phyloP scores from a whole-genome alignment of 2,888 invertebrate genomes.

The Agonopterix arenella region DNA sequence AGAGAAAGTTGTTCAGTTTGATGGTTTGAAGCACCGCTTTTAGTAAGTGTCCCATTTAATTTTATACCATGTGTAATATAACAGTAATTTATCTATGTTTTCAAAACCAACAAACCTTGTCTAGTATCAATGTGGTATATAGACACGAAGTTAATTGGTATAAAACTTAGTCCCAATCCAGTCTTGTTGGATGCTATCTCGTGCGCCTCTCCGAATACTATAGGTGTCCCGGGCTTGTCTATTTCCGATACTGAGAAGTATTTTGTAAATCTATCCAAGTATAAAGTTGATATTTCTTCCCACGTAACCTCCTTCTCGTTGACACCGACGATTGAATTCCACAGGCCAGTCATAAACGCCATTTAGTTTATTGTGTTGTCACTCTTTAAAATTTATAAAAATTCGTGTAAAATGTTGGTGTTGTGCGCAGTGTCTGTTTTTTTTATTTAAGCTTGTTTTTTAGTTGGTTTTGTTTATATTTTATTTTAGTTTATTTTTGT shows the following conservation, averaged over 20 bases:
- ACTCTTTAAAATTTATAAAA: slow-evolving; percentile 24
- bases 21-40: no score
- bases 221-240: slow-evolving; percentile 78
- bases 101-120: slow-evolving; percentile 75
- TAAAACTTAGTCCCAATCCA: slow-evolving; percentile 73
- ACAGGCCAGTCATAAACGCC: slow-evolving; percentile 69
- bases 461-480: no score
- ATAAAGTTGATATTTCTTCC: slow-evolving; percentile 68
- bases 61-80: no score
- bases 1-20: no score
- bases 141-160: slow-evolving; percentile 78
- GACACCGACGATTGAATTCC: slow-evolving; percentile 66
- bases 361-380: slow-evolving; percentile 39
- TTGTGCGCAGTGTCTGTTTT: slow-evolving; percentile 16
- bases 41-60: no score
- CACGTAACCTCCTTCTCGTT: slow-evolving; percentile 56
- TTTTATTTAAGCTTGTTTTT: background rate
- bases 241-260: slow-evolving; percentile 81
- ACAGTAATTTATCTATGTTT: background rate
- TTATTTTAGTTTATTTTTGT: no score
- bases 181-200: slow-evolving; percentile 61
- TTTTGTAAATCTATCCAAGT: slow-evolving; percentile 77
- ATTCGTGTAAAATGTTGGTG: slow-evolving; percentile 14
- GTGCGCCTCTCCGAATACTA: slow-evolving; percentile 76
- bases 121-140: slow-evolving; percentile 79